Base-by-base conservation (phyloP, 2,113 vertebrate genomes). In the Condylura cristata region DNA sequence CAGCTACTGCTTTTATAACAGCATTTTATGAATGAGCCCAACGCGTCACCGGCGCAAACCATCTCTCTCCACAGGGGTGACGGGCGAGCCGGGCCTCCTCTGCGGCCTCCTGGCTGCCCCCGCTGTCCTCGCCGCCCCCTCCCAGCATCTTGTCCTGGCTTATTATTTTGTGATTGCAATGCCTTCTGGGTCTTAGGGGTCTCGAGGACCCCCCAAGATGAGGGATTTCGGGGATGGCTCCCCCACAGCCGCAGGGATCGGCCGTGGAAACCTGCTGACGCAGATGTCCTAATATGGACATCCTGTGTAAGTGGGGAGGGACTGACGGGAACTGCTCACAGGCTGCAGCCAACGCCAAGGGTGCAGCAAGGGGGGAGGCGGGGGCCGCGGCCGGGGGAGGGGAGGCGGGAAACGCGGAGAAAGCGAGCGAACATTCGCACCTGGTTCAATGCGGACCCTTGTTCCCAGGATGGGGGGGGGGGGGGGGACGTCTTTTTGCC, bases 221-320 rank as follows among this genome's bases (percentile, higher is more conserved):
- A 24, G 91, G 53, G 34, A 5, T 24, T 39, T 30, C 1, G 16
- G 68, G 30, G 24, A 48, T 10, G 44, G 18, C n/a, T 84, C 95
- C 66, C 88, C 95, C 66, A 5, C 18, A 53, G 41, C 95, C 78
- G 92, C 96, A 89, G 58, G 60, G 90, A 65, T 81, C 95, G 82
- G 93, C 76, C 97, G 98, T 98, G 98, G 98, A 98, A 98, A 98
- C 98, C 98, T 98, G 98, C 97, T 98, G 98, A 99, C 98, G 98
- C 98, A 99, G 97, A 98, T 99, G 97, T 98, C 98, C 98, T 99
- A 98, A 98, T 98, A 98, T 98, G 98, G 98, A 98, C 98, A 98
- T 98, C 98, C 98, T 98, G 98, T 98, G 96, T 83, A 94, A 91
- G 74, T 90, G 96, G 97, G 98, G 97, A 81, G 98, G 98, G 96